Percentiles rank a stretch among this genome's conserved stretches.
These are phyloP conservation scores for Selene dorsalis DNA, from an alignment of 2,797 vertebrate species.

Conservation along the genomic window DNA sequence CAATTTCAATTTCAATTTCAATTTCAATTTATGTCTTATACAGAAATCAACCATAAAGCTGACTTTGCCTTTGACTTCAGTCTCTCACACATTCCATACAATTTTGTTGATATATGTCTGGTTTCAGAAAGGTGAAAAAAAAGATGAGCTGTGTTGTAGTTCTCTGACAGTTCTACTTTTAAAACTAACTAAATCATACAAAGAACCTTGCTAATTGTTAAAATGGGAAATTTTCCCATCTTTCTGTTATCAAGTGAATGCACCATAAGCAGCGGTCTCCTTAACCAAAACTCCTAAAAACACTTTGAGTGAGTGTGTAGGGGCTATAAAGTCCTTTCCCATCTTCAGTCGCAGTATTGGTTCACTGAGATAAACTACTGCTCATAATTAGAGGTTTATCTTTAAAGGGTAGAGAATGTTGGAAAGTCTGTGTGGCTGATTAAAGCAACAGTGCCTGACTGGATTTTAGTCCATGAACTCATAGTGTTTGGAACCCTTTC, in stretches of 20 bases:
- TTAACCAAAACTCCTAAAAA: neutral
- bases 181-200: neutral
- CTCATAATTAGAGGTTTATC: neutral
- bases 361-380: neutral
- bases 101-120: too few species aligned
- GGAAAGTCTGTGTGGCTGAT: neutral
- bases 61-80: too few species aligned
- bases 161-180: too few species aligned
- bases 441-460: neutral
- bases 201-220: too few species aligned
- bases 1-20: too few species aligned
- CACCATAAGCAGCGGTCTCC: neutral
- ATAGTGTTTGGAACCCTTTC: neutral
- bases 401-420: neutral
- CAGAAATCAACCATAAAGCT: too few species aligned
- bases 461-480: neutral
- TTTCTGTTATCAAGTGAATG: neutral
- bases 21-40: too few species aligned
- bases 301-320: neutral
- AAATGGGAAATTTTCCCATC: neutral
- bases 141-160: too few species aligned
- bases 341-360: neutral
- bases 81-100: neutral
- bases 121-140: too few species aligned
- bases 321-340: neutral